Base-by-base conservation (phyloP, 2,888 invertebrate species). In the Schrankia costaestrigalis region DNA sequence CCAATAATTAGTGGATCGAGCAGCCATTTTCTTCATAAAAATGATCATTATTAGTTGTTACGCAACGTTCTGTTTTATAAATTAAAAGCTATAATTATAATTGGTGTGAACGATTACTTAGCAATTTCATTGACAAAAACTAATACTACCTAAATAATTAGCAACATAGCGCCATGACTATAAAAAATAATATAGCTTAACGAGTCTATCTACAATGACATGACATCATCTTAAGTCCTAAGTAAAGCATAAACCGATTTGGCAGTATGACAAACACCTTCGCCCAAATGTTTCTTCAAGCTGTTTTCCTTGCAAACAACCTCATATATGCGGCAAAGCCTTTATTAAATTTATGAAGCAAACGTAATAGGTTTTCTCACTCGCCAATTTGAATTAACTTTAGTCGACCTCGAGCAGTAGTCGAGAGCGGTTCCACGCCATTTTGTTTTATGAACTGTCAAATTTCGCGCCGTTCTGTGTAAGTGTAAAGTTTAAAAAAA, bases 401-500 rank as follows among this genome's bases (percentile, higher is more conserved):
- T 78, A 85, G 85, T 86, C 85, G 85, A 83, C 86, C 86, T 85
- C 85, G 83, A 69, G 63, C 60, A 43, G 56, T 57, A 50, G 67
- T 61, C 69, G 76, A 65, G 77, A 74, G 63, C 71, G 75, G 66
- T 53, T 42, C 56, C 46, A 50, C 73, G 78, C 76, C 76, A 73
- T 77, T 62, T 76, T 76, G 46, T 42, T 40, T 54, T 45, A 37
- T 39, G 41, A 64, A 51, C 66, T 68, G 69, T 71, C 71, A 66
- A 65, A 70, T 56, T 71, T 69, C 80, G 82, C 78, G 78, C 69
- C 70, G 71, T 70, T 64, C 55, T 62, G 65, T 62, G 65, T 54
- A 51, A 55, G 63, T 63, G 60, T 44, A 46, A 45, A 38, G 43
- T 45, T 44, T 44, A 45, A 39, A 34, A 35, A 34, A 32, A 47